Base-by-base conservation (phyloP, 2,113 vertebrate species). In the Noctilio leporinus region DNA sequence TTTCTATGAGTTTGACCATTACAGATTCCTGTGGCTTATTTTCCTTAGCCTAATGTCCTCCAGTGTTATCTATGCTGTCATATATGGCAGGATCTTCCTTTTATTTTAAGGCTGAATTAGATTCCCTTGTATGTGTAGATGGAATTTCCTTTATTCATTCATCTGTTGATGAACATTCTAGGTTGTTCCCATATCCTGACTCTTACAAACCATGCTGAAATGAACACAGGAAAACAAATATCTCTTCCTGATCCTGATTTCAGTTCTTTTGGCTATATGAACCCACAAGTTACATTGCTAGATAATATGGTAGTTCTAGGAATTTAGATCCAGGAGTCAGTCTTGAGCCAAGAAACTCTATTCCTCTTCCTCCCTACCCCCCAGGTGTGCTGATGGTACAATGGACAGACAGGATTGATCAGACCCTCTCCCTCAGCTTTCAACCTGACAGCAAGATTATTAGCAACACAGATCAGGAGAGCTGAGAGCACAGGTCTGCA, bases 51-150 rank as follows among this genome's bases (percentile, higher is more conserved):
- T 45, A 24, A 55, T 3, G 4, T 75, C 70, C 45, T 59, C 10
- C 17, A 7, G 26, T 35, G 86, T 81, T 30, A 51, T 35, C 30
- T 53, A 12, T 45, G 9, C 70, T 55, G 26, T n/a, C 17, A 43
- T 40, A 9, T 5, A 33, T 35, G 64, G 55, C 15, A 45, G 51
- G 30, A 35, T 69, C 47, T 80, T 64, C 17, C 59, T 26, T 64
- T 62, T 80, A 43, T 51, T 72, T 45, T 15, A 76, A 83, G 70
- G 10, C 17, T 76, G 30, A 64, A 84, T 82, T 78, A 45, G 82
- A 78, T 19, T 47, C 16, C 28, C 11, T 59, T 86, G 49, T 40
- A 40, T 33, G 28, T 47, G 45, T 30, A 33, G 64, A 43, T 38
- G 65, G 28, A 10, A 6, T n/a, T 35, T 28, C 17, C 9, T 5